Evolutionary conservation across 2,113 vertebrate species (phyloP).

Genomic region (Camelus bactrianus): DNA sequence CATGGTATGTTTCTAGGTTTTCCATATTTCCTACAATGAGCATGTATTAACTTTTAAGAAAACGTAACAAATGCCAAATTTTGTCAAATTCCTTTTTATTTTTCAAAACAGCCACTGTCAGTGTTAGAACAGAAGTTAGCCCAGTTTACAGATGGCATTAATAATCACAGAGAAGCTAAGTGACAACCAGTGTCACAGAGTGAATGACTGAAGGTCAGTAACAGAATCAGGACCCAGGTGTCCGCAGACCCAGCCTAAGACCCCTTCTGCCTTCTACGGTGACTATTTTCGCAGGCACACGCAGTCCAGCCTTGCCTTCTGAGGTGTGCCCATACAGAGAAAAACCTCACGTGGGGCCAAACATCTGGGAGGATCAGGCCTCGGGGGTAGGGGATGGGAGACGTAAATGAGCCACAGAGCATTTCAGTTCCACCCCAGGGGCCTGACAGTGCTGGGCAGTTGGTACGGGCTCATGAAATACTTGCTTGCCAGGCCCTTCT

Average conservation of each 20-base stretch:
- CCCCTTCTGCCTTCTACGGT: background rate
- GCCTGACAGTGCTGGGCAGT: background rate
- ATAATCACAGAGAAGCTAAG: constrained; percentile 8
- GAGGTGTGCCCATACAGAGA: background rate
- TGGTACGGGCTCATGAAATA: background rate
- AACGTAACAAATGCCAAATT: background rate
- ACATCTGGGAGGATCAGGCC: background rate
- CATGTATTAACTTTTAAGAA: constrained; percentile 23
- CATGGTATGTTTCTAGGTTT: constrained; percentile 21
- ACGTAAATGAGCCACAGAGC: background rate
- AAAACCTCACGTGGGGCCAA: background rate
- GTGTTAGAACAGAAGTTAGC: constrained; percentile 5
- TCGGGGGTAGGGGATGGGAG: background rate
- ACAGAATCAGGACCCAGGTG: background rate
- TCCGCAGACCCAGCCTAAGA: background rate
- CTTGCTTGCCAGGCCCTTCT: background rate
- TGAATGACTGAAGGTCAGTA: background rate
- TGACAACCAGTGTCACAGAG: constrained; percentile 1
- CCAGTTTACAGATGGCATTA: background rate
- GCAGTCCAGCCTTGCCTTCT: background rate
- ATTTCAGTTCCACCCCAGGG: background rate
- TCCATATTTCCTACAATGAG: background rate
- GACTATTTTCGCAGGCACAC: background rate
- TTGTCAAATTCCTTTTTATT: constrained; percentile 45
- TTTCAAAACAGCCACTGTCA: background rate